phyloP scores from a whole-genome alignment of 2,113 vertebrate species.

The Phaethon lepturus region DNA sequence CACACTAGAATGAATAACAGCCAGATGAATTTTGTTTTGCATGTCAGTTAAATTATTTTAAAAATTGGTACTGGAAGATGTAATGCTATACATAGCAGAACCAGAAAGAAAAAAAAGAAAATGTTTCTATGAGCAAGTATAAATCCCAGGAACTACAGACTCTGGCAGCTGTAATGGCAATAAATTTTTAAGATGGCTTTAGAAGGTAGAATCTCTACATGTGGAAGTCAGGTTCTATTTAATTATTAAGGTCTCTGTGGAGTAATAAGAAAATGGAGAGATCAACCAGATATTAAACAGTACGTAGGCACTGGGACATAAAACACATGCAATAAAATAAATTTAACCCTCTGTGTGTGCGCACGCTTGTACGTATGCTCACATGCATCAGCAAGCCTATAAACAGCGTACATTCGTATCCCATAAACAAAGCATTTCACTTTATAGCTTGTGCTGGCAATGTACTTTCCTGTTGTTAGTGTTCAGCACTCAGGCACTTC shows the following conservation, averaged over 20 bases:
- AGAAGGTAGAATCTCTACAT: background rate
- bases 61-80: background rate
- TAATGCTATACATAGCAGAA: background rate
- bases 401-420: background rate
- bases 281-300: background rate
- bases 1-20: background rate
- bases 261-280: slow-evolving; percentile 14
- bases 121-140: background rate
- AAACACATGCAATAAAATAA: background rate
- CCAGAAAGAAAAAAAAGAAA: background rate
- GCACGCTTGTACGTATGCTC: background rate
- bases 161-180: background rate
- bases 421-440: background rate
- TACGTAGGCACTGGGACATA: background rate
- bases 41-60: background rate
- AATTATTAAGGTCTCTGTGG: slow-evolving; percentile 21
- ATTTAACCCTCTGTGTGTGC: background rate
- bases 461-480: background rate
- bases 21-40: background rate
- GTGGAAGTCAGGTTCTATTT: background rate
- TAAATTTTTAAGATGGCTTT: background rate
- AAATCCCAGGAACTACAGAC: background rate
- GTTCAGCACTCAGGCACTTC: background rate
- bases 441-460: background rate
- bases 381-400: background rate